Evolutionary conservation across 2,113 vertebrate genomes (phyloP).

Genomic region (Upupa epops): DNA sequence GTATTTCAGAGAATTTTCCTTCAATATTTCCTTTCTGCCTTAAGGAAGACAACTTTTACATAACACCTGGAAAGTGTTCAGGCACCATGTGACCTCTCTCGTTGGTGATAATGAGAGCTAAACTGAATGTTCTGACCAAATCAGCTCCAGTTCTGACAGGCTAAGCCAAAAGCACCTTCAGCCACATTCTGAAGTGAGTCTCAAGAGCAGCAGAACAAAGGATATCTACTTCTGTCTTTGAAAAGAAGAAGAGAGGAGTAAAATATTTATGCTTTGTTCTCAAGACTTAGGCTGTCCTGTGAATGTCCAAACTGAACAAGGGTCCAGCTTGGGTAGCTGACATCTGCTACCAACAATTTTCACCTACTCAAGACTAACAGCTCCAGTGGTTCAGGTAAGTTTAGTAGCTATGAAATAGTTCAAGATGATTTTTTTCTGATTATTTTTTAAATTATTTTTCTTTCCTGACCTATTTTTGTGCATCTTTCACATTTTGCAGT

Average conservation of each 20-base stretch:
- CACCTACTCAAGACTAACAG: not conserved
- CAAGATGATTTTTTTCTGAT: not conserved
- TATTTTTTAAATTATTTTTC: not conserved
- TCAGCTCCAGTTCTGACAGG: not conserved
- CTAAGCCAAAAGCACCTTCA: not conserved
- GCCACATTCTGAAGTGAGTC: not conserved
- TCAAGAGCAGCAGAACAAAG: not conserved
- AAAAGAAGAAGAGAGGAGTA: not conserved
- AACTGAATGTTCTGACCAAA: not conserved
- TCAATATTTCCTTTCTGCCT: not conserved
- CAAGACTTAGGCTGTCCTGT: not conserved
- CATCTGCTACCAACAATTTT: not conserved
- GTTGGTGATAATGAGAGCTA: rapidly evolving
- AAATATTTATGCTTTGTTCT: not conserved
- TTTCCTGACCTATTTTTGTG: not conserved
- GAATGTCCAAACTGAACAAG: not conserved
- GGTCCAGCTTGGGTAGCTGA: not conserved
- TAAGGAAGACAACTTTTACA: not conserved
- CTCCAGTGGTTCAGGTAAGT: not conserved
- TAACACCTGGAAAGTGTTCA: not conserved
- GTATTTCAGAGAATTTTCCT: not conserved
- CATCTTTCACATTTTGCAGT: not conserved
- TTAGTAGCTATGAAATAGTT: not conserved
- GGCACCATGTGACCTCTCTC: not conserved
- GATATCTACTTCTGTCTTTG: not conserved